Conservation (phyloP, 23 tunicate species). For the Phallusia fumigata region DNA sequence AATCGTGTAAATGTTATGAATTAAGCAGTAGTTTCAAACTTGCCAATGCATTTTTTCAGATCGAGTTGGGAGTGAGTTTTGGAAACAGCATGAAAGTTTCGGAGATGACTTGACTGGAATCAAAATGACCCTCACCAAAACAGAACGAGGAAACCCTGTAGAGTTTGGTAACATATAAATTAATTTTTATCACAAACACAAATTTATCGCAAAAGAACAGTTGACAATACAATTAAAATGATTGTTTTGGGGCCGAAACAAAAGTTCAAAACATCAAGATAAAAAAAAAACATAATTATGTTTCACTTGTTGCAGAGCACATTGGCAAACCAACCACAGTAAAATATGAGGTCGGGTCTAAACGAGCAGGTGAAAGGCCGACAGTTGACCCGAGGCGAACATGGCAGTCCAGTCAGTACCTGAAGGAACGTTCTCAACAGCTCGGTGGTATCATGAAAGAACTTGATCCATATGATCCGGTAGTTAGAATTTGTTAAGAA, state of each 20-base stretch:
- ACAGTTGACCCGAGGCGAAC: constrained; percentile 51
- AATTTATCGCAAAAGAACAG: no score
- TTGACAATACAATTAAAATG: no score
- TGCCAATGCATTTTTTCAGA: constrained; percentile 36
- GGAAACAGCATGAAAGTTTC: constrained; percentile 78
- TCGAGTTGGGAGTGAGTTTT: constrained; percentile 91
- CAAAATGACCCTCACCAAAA: constrained; percentile 68
- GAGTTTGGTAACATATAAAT: constrained; percentile 70
- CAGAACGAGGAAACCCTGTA: constrained; percentile 84
- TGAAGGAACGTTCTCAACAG: constrained; percentile 48
- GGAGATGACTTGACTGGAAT: constrained; percentile 86
- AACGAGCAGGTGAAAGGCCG: constrained; percentile 17
- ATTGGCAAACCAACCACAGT: constrained; percentile 69
- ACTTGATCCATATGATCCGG: constrained; percentile 79
- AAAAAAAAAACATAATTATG: no score
- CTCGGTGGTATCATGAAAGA: constrained; percentile 44
- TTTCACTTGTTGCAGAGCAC: constrained; percentile 58
- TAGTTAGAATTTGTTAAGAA: background rate
- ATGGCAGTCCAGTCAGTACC: constrained; percentile 66
- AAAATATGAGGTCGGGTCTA: constrained; percentile 58
- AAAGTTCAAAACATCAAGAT: background rate
- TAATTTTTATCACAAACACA: no score
- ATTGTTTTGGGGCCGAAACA: no score
- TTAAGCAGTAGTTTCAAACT: background rate
- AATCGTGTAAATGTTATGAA: background rate